Conservation (phyloP, 1,140 invertebrate species). For the Manduca sexta region DNA sequence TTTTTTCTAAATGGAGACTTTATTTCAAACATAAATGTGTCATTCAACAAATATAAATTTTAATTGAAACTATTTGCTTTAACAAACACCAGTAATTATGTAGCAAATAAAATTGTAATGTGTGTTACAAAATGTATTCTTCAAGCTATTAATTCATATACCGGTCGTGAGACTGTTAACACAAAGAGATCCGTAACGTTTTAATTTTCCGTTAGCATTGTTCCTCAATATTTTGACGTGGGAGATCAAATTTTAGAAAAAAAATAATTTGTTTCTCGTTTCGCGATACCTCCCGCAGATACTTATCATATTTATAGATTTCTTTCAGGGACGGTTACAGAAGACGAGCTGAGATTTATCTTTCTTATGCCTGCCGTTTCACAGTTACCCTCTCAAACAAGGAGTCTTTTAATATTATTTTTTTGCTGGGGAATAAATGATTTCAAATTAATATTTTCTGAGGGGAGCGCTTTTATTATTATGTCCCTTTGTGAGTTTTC, state of each 20-base stretch:
- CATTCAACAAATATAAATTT: too few species aligned
- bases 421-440: conserved; percentile 46
- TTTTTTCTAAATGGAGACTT: too few species aligned
- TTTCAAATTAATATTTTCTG: conserved; percentile 54
- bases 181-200: conserved; percentile 29
- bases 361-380: conserved; percentile 34
- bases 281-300: conserved; percentile 24
- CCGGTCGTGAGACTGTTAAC: conserved; percentile 22
- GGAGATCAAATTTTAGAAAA: conserved; percentile 25
- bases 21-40: too few species aligned
- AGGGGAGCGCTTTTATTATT: conserved; percentile 37
- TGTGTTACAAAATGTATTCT: too few species aligned
- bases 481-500: conserved; percentile 29
- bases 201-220: conserved; percentile 39
- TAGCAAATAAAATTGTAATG: too few species aligned
- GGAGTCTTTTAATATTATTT: conserved; percentile 40
- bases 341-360: conserved; percentile 33
- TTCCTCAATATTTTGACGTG: conserved; percentile 32
- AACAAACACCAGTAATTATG: too few species aligned
- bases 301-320: conserved; percentile 26
- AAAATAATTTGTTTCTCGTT: conserved; percentile 27
- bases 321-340: conserved; percentile 21
- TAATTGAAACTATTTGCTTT: too few species aligned
- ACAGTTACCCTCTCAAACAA: conserved; percentile 35
- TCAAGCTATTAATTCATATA: conserved; percentile 13